Conservation (phyloP, 1,140 invertebrate genomes). For the Drosophila santomea region DNA sequence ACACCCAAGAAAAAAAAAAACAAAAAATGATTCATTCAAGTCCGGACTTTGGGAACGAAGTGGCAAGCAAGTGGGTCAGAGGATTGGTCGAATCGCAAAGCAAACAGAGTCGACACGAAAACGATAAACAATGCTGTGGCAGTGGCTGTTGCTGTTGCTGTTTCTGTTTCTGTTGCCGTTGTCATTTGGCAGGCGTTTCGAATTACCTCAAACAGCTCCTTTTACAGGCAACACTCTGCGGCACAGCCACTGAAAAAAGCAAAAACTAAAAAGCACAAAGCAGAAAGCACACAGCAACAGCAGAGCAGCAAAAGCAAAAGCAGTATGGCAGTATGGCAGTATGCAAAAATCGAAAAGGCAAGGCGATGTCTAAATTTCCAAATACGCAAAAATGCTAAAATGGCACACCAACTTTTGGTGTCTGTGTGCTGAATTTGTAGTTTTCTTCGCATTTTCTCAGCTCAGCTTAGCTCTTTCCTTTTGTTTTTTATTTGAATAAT, state of each 20-base stretch:
- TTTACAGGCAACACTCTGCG: conserved; percentile 49
- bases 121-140: conserved; percentile 64
- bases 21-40: conserved; percentile 66
- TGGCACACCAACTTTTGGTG: conserved; percentile 46
- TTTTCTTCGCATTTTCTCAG: conserved; percentile 7
- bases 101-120: not conserved
- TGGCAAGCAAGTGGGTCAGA: conserved; percentile 36
- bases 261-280: conserved; percentile 31
- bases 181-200: conserved; percentile 69
- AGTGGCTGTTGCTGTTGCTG: conserved; percentile 41
- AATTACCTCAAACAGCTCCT: conserved; percentile 66
- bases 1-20: conserved; percentile 5
- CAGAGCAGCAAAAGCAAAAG: conserved; percentile 8
- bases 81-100: conserved; percentile 36
- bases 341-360: conserved; percentile 38
- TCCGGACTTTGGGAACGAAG: not conserved
- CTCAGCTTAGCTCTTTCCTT: not conserved
- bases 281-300: conserved; percentile 20
- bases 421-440: conserved; percentile 31
- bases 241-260: conserved; percentile 20
- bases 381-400: conserved; percentile 76
- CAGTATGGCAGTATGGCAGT: conserved; percentile 44
- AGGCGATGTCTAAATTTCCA: conserved; percentile 71
- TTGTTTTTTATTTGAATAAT: conserved; percentile 52
- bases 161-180: conserved; percentile 22